These are phyloP conservation scores for Cerastoderma edule DNA, from an alignment of 2,888 invertebrate species.

Conservation along the genomic window DNA sequence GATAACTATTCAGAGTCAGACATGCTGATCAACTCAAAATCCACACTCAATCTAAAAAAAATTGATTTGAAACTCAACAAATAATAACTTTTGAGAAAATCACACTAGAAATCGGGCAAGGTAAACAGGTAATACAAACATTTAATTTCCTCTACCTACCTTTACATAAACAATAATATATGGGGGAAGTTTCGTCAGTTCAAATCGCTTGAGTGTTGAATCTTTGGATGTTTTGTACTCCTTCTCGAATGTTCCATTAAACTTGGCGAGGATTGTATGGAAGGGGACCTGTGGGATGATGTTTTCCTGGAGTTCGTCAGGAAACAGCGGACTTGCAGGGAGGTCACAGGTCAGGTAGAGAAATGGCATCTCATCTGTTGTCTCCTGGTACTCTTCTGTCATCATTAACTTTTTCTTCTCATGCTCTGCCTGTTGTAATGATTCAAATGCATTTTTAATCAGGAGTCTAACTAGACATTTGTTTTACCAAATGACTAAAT, in stretches of 20 bases:
- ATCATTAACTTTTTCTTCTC: constrained; percentile 91
- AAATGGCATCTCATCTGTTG: constrained; percentile 95
- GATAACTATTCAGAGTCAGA: too few relatives aligned
- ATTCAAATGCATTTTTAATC: too few relatives aligned
- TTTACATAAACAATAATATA: constrained; percentile 98
- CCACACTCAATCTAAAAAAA: too few relatives aligned
- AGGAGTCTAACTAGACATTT: too few relatives aligned
- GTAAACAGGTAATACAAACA: too few relatives aligned
- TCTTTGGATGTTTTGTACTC: constrained; percentile 99
- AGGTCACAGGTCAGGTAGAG: constrained; percentile 98
- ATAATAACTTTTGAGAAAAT: too few relatives aligned
- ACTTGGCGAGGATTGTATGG: constrained; percentile 96
- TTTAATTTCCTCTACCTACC: too few relatives aligned
- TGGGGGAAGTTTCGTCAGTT: constrained; percentile 95
- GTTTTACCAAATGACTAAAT: too few relatives aligned
- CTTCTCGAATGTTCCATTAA: constrained; percentile 97
- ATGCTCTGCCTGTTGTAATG: constrained; percentile 90
- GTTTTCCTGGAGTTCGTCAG: constrained; percentile 98
- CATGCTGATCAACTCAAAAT: too few relatives aligned
- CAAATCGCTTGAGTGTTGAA: constrained; percentile 98
- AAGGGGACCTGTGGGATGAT: constrained; percentile 99
- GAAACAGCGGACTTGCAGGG: constrained; percentile 97
- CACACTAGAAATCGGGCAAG: too few relatives aligned
- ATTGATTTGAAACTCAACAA: too few relatives aligned
- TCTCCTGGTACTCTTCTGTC: constrained; percentile 91